A percentile compares a stretch with the other conserved stretches of the same genome.
Evolutionary conservation across 2,888 invertebrate genomes (phyloP).

Genomic region (Cephus spinipes): DNA sequence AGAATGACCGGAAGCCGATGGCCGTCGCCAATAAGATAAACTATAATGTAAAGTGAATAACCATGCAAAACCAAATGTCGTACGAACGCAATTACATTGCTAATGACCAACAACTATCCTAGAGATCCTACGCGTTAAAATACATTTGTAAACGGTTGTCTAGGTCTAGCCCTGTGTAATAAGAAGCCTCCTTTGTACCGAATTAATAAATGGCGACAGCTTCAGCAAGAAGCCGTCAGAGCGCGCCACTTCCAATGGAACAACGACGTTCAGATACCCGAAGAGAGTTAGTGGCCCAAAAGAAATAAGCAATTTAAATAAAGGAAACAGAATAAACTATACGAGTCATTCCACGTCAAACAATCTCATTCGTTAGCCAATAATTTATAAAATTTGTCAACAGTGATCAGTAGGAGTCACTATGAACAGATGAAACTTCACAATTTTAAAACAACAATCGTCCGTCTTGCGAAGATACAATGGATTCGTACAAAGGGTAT

Average conservation of each 20-base stretch:
- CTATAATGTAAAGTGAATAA: slow-evolving; percentile 17
- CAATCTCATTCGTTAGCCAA: neutral
- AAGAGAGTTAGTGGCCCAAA: slow-evolving; percentile 61
- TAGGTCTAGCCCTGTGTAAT: neutral
- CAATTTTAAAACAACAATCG: neutral
- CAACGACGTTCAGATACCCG: slow-evolving; percentile 41
- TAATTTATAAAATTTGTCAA: neutral
- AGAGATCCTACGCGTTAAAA: slow-evolving; percentile 42
- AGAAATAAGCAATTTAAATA: slow-evolving; percentile 32
- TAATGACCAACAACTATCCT: slow-evolving; percentile 60
- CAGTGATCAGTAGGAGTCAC: neutral
- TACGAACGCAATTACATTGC: slow-evolving; percentile 24
- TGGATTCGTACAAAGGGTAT: neutral
- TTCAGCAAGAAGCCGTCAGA: neutral
- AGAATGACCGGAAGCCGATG: slow-evolving; percentile 30
- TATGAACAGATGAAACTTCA: neutral
- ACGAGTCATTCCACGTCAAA: neutral
- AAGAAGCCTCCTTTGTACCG: neutral
- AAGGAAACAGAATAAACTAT: slow-evolving; percentile 13
- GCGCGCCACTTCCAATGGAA: neutral
- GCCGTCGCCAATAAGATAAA: slow-evolving; percentile 24
- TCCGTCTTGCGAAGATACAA: neutral
- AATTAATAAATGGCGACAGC: neutral
- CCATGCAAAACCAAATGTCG: slow-evolving; percentile 35
- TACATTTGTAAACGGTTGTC: neutral